Evolutionary conservation across 30 jellyfish, hydroid and myxozoan species (phyloP).

Genomic region (Phacellophora camtschatica): DNA sequence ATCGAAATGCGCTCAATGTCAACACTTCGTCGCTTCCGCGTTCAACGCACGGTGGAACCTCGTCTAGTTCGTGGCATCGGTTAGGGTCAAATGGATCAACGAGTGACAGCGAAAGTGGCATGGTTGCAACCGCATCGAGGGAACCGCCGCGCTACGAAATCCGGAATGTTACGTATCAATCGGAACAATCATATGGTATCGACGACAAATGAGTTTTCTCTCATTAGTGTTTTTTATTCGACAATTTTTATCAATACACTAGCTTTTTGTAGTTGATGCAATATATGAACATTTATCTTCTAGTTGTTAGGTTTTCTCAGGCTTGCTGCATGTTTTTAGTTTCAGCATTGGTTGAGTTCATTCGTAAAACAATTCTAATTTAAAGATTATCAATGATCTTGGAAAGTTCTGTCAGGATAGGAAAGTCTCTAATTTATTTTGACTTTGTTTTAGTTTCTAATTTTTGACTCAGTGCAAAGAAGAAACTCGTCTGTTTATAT

Average conservation of each 20-base stretch:
- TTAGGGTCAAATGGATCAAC: constrained; percentile 46
- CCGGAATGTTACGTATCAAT: constrained; percentile 43
- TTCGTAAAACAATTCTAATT: too few species aligned
- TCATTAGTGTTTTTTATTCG: constrained; percentile 4
- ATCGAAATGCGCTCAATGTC: constrained; percentile 26
- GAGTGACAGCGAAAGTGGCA: constrained; percentile 33
- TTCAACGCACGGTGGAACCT: constrained; percentile 22
- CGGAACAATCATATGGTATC: constrained; percentile 45
- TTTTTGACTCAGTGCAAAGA: too few species aligned
- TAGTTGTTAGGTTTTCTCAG: background rate
- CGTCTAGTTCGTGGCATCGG: constrained; percentile 12
- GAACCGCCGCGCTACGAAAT: constrained; percentile 51
- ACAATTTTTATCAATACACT: constrained; percentile 26
- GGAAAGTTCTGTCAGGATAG: too few species aligned
- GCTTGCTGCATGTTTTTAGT: background rate
- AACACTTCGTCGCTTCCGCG: constrained; percentile 58
- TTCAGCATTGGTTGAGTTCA: too few species aligned
- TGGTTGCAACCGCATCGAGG: background rate
- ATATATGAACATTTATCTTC: background rate
- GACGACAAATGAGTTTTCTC: constrained; percentile 9
- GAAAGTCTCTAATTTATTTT: too few species aligned
- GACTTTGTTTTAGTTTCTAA: too few species aligned
- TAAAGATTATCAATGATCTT: too few species aligned
- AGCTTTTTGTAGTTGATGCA: constrained; percentile 43
- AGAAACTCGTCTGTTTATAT: too few species aligned